Evolutionary conservation across 2,888 invertebrate species (phyloP).

Genomic region (Blomia tropicalis): DNA sequence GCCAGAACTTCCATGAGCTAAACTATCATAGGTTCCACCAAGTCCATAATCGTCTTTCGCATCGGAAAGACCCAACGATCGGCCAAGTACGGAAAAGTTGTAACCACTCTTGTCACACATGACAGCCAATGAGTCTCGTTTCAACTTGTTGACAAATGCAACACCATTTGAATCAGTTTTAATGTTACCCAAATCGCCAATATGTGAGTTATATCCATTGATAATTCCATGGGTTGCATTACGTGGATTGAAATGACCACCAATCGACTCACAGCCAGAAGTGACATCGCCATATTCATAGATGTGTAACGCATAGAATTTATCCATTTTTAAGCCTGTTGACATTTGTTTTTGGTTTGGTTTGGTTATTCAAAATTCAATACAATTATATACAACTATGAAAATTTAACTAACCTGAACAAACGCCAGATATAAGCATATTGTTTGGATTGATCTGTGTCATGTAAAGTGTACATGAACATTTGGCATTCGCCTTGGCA

Average conservation of each 20-base stretch:
- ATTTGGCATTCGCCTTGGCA: background rate
- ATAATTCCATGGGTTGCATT: slow-evolving; percentile 27
- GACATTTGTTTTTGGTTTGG: too few species aligned
- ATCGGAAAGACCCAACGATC: slow-evolving; percentile 5
- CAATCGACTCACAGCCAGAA: slow-evolving; percentile 82
- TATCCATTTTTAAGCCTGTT: background rate
- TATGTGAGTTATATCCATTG: background rate
- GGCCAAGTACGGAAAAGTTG: slow-evolving; percentile 6
- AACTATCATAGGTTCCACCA: slow-evolving; percentile 37
- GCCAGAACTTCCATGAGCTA: slow-evolving; percentile 41
- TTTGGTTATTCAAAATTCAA: background rate
- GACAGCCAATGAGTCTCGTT: background rate
- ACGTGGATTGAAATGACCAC: slow-evolving; percentile 62
- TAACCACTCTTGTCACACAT: slow-evolving; percentile 2
- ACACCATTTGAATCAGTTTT: slow-evolving; percentile 14
- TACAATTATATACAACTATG: background rate
- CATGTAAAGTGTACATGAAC: slow-evolving; percentile 6
- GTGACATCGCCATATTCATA: slow-evolving; percentile 93
- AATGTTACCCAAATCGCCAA: slow-evolving; percentile 19
- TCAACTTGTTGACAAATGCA: slow-evolving; percentile 16
- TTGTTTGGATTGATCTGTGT: background rate
- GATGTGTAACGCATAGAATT: slow-evolving; percentile 51
- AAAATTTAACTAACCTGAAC: background rate
- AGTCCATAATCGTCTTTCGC: slow-evolving; percentile 39
- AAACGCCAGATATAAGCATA: slow-evolving; percentile 6